Conservation (phyloP, 92 coral and sea anemone species). For the Epizoanthus rinbou region DNA sequence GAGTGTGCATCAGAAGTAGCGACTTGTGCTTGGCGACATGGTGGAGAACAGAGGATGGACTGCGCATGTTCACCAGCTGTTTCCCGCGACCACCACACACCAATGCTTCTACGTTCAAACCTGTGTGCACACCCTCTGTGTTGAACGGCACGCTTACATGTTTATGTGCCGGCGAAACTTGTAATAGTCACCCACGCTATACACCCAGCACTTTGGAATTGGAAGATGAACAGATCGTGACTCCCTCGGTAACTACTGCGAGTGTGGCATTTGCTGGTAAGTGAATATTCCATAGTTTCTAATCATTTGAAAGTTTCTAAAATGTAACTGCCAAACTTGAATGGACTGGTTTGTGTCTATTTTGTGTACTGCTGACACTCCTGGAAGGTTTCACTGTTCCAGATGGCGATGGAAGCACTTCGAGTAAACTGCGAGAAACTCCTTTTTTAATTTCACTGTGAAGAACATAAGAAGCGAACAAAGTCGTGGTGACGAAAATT, state of each 20-base stretch:
- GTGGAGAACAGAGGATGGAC: constrained; percentile 20
- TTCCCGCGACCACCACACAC: constrained; percentile 30
- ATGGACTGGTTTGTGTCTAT: no score
- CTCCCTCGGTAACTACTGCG: background rate
- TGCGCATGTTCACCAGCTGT: constrained; percentile 40
- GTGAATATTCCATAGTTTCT: background rate
- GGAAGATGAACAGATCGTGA: background rate
- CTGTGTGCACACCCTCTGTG: background rate
- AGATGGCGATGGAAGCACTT: no score
- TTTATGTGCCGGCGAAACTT: constrained; percentile 8
- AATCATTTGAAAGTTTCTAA: no score
- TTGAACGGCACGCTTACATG: constrained; percentile 27
- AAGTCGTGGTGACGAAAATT: no score
- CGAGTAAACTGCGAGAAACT: no score
- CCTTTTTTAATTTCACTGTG: no score
- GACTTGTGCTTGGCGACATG: constrained; percentile 40
- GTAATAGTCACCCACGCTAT: constrained; percentile 14
- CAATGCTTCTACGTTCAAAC: background rate
- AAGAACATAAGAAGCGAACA: no score
- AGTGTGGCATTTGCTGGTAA: constrained; percentile 28
- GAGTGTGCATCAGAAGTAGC: constrained; percentile 28
- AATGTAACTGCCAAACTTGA: no score
- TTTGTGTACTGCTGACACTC: no score
- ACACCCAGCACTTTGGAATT: background rate
- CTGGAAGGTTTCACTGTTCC: no score